These are phyloP conservation scores for Oryzias woworae DNA, from an alignment of 2,113 vertebrate species.

Conservation along the genomic window DNA sequence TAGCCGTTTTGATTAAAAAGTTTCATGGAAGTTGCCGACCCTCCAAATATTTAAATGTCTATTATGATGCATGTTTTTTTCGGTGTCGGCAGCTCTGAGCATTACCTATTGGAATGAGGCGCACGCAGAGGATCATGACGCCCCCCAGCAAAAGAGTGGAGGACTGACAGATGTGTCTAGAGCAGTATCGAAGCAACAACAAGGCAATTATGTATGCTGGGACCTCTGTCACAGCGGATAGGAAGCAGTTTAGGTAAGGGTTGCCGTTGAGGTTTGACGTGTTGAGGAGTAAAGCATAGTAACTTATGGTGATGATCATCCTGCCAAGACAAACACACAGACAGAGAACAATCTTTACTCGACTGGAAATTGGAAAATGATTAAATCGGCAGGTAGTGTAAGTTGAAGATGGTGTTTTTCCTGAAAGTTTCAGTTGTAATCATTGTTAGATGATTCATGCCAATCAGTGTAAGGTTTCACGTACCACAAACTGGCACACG, in stretches of 20 bases:
- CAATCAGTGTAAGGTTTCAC: background rate
- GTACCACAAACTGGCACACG: slow-evolving; percentile 65
- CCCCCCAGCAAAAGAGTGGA: slow-evolving; percentile 84
- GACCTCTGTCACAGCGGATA: slow-evolving; percentile 82
- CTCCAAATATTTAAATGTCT: background rate
- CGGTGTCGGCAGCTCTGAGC: background rate
- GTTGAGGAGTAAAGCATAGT: slow-evolving; percentile 86
- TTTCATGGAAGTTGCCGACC: background rate
- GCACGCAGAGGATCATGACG: slow-evolving; percentile 82
- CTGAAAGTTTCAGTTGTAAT: background rate
- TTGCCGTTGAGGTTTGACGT: slow-evolving; percentile 87
- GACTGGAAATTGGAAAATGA: background rate
- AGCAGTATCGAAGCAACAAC: slow-evolving; percentile 77
- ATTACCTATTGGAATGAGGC: slow-evolving; percentile 85
- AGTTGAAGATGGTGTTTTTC: no score
- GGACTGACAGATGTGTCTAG: slow-evolving; percentile 83
- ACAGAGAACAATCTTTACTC: no score
- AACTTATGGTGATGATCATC: slow-evolving; percentile 84
- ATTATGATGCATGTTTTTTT: background rate
- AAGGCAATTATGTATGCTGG: slow-evolving; percentile 84
- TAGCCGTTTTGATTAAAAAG: no score
- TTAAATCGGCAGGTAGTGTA: background rate
- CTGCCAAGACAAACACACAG: slow-evolving; percentile 60
- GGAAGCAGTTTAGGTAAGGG: slow-evolving; percentile 85
- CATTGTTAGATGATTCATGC: background rate